Conservation (phyloP, 2,888 invertebrate species). For the Oscheius sp. region DNA sequence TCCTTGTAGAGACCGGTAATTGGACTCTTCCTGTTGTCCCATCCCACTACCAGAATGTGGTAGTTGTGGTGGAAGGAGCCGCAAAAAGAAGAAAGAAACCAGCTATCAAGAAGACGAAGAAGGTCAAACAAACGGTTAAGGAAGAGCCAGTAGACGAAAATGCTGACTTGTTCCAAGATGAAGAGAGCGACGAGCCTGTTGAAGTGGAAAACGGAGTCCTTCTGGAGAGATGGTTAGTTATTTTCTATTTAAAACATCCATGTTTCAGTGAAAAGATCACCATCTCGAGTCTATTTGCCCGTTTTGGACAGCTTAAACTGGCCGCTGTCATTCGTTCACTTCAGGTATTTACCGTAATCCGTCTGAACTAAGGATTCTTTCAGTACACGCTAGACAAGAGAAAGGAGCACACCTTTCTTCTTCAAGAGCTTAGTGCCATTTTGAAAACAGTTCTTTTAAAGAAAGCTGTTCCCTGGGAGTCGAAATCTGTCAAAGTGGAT, state of each 20-base stretch:
- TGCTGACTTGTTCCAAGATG: not conserved
- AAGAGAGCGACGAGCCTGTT: not conserved
- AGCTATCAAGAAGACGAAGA: slow-evolving; percentile 4
- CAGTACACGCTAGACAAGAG: slow-evolving; percentile 17
- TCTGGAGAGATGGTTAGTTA: not conserved
- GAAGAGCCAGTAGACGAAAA: not conserved
- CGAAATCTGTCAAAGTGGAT: slow-evolving; percentile 3
- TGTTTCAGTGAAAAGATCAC: slow-evolving; percentile 12
- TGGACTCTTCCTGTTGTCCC: slow-evolving; percentile 21
- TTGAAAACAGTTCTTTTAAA: not conserved
- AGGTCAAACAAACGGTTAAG: not conserved
- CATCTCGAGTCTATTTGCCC: slow-evolving; percentile 6
- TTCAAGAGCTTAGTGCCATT: slow-evolving; percentile 24
- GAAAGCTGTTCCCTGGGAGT: not conserved
- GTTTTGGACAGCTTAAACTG: slow-evolving; percentile 29
- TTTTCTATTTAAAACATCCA: not conserved
- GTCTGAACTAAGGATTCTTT: not conserved
- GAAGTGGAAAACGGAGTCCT: not conserved
- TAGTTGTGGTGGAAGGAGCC: not conserved
- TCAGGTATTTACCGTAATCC: not conserved
- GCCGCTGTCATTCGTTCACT: slow-evolving; percentile 25
- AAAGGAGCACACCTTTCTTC: slow-evolving; percentile 4
- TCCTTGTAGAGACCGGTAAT: slow-evolving; percentile 6
- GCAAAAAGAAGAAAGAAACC: slow-evolving; percentile 22
- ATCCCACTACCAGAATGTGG: not conserved